Evolutionary conservation across 2,888 invertebrate genomes (phyloP).

Genomic region (Druceiella hillmani): DNA sequence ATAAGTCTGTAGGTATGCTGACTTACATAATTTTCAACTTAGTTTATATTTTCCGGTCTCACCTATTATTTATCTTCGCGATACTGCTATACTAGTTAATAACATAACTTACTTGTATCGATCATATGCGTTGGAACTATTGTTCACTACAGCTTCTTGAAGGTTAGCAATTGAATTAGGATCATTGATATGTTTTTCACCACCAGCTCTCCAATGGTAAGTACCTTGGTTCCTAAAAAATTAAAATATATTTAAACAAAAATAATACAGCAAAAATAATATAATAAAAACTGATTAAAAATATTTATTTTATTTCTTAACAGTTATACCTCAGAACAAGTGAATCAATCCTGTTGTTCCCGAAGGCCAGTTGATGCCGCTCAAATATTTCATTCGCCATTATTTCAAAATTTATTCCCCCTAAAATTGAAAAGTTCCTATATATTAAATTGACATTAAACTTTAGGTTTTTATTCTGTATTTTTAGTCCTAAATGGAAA

Average conservation of each 20-base stretch:
- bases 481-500: too few relatives aligned
- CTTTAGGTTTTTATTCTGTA: too few relatives aligned
- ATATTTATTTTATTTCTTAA: not conserved
- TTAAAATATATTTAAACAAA: slow-evolving; percentile 1
- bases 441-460: too few relatives aligned
- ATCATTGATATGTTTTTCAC: slow-evolving; percentile 97
- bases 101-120: slow-evolving; percentile 47
- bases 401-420: slow-evolving; percentile 88
- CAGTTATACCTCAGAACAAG: slow-evolving; percentile 56
- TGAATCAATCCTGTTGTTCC: slow-evolving; percentile 61
- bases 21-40: too few relatives aligned
- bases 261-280: not conserved
- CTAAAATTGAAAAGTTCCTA: slow-evolving; percentile 34
- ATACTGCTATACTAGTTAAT: too few relatives aligned
- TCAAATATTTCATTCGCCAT: slow-evolving; percentile 81
- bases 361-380: slow-evolving; percentile 73
- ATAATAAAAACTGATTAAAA: not conserved
- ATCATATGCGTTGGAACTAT: slow-evolving; percentile 78
- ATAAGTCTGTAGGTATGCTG: too few relatives aligned
- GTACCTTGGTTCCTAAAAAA: slow-evolving; percentile 81
- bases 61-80: too few relatives aligned
- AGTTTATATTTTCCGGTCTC: too few relatives aligned
- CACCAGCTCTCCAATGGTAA: slow-evolving; percentile 96
- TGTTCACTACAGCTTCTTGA: slow-evolving; percentile 82
- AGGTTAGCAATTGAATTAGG: slow-evolving; percentile 69